These are phyloP conservation scores for Dichetophora obliterata DNA, from an alignment of 2,888 invertebrate species.

Conservation along the genomic window DNA sequence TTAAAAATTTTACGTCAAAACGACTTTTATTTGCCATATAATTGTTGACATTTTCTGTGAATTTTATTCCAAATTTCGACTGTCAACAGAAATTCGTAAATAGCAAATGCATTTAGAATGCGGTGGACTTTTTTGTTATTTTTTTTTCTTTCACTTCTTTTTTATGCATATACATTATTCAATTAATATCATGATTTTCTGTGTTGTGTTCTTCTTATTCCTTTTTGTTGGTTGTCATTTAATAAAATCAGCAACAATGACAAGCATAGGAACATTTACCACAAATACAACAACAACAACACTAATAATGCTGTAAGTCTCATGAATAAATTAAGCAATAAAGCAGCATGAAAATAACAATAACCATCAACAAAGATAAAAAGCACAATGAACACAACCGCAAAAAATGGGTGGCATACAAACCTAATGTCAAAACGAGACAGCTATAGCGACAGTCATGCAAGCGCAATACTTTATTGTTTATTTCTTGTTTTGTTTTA, in stretches of 20 bases:
- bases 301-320: not conserved
- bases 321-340: constrained; percentile 13
- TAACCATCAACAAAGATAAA: not conserved
- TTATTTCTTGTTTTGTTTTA: not conserved
- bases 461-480: constrained; percentile 3
- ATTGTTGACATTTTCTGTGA: too few relatives aligned
- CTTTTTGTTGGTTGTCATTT: not conserved
- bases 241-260: constrained; percentile 1
- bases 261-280: not conserved
- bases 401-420: not conserved
- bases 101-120: not conserved
- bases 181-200: not conserved
- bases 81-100: too few relatives aligned
- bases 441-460: not conserved
- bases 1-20: too few relatives aligned
- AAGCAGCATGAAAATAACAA: not conserved
- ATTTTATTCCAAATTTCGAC: too few relatives aligned
- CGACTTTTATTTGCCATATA: too few relatives aligned
- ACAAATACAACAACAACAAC: not conserved
- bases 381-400: not conserved
- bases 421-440: not conserved
- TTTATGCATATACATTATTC: not conserved
- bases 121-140: not conserved
- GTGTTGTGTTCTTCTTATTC: not conserved
- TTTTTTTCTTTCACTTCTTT: not conserved